Evolutionary conservation across 2,113 vertebrate species (phyloP).

Genomic region (Tretioscincus oriximinensis): DNA sequence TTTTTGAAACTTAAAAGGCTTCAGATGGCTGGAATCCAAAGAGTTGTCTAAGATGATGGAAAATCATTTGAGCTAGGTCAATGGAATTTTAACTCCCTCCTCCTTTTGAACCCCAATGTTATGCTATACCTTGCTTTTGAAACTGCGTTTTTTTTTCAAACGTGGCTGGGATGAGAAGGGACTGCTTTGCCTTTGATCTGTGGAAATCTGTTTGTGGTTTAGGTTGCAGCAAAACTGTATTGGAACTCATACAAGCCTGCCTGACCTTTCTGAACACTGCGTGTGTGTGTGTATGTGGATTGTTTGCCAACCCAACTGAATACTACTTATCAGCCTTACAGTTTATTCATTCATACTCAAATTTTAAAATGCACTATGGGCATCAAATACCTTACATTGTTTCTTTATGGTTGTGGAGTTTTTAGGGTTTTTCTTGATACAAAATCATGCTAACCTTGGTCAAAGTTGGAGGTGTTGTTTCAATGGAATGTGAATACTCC

Average conservation of each 20-base stretch:
- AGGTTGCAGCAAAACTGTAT: background rate
- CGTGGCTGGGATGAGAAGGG: background rate
- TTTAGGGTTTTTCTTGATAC: slow-evolving; percentile 44
- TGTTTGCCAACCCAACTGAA: background rate
- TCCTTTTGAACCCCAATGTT: background rate
- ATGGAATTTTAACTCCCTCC: background rate
- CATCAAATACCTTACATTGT: slow-evolving; percentile 15
- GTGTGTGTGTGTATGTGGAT: background rate
- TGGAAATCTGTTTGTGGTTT: background rate
- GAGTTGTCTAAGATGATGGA: background rate
- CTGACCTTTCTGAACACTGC: slow-evolving; percentile 49
- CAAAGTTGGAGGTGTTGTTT: background rate
- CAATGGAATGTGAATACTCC: background rate
- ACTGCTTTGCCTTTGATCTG: background rate
- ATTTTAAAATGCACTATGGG: background rate
- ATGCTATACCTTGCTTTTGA: background rate
- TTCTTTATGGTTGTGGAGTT: slow-evolving; percentile 49
- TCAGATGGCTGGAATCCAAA: background rate
- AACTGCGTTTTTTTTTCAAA: background rate
- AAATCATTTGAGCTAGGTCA: background rate
- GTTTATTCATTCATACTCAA: background rate
- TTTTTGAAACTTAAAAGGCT: background rate
- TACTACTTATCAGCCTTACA: background rate
- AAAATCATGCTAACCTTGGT: slow-evolving; percentile 37
- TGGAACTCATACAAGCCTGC: slow-evolving; percentile 23